Evolutionary conservation across 2,113 vertebrate species (phyloP).

Genomic region (Columba livia): DNA sequence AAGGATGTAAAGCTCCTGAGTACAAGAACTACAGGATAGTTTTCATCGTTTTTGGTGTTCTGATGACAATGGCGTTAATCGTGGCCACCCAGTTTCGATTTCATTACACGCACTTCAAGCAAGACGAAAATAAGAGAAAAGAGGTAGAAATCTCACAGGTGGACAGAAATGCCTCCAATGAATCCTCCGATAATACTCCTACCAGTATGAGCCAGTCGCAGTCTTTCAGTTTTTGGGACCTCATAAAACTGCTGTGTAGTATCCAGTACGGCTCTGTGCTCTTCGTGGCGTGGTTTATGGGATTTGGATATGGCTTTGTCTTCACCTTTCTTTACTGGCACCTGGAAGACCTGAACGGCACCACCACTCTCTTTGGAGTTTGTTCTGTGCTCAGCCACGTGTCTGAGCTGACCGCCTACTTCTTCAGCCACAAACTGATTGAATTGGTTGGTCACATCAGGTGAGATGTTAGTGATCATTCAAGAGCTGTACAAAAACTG

Average conservation of each 20-base stretch:
- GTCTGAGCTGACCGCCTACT: conserved; percentile 93
- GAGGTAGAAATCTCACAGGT: conserved; percentile 77
- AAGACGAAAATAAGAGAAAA: conserved; percentile 62
- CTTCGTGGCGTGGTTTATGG: conserved; percentile 99
- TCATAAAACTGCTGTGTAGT: conserved; percentile 89
- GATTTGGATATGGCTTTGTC: conserved; percentile 96
- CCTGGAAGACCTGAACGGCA: conserved; percentile 91
- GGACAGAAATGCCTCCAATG: conserved; percentile 67
- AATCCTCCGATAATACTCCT: conserved; percentile 60
- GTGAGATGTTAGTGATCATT: conserved; percentile 66
- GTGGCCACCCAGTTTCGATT: conserved; percentile 96
- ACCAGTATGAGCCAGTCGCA: conserved; percentile 40
- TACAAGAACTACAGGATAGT: conserved; percentile 93
- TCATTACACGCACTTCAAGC: conserved; percentile 75
- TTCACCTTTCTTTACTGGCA: conserved; percentile 99
- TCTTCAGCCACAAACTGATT: conserved; percentile 97
- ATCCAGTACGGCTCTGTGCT: conserved; percentile 93
- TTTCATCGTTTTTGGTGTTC: conserved; percentile 93
- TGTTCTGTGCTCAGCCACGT: conserved; percentile 93
- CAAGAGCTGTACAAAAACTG: background rate
- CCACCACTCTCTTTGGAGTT: conserved; percentile 94
- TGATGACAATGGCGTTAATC: conserved; percentile 89
- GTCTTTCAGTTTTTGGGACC: conserved; percentile 85
- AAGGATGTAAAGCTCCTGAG: conserved; percentile 82
- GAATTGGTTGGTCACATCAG: conserved; percentile 97